phyloP scores from a whole-genome alignment of 2,888 invertebrate genomes.

The Eremobia ochroleuca region DNA sequence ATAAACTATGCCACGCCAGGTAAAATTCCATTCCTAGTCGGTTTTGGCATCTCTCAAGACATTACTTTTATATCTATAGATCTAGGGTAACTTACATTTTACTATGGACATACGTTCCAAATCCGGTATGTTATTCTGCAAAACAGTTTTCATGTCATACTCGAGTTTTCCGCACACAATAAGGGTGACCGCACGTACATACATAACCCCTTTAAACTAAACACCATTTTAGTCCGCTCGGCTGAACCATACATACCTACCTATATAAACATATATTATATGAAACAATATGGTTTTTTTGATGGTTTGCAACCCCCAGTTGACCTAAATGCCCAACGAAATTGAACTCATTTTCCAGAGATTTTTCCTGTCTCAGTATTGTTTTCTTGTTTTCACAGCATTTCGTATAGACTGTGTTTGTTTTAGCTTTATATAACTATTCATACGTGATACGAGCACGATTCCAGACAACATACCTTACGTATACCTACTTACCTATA shows the following conservation, averaged over 20 bases:
- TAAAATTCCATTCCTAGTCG: background rate
- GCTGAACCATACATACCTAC: constrained; percentile 33
- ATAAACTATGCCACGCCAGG: background rate
- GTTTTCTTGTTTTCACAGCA: constrained; percentile 50
- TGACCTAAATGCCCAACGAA: constrained; percentile 64
- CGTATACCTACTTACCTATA: background rate
- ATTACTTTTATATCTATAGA: background rate
- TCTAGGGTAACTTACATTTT: background rate
- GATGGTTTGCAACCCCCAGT: constrained; percentile 61
- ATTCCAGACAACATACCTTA: background rate
- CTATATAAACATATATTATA: constrained; percentile 43
- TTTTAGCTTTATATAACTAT: constrained; percentile 22
- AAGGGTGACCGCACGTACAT: constrained; percentile 37
- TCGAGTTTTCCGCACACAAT: constrained; percentile 33
- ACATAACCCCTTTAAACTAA: constrained; percentile 47
- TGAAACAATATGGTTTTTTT: constrained; percentile 60
- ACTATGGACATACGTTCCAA: background rate
- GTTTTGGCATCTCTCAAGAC: background rate
- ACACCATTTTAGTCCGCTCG: constrained; percentile 48
- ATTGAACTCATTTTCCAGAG: constrained; percentile 59
- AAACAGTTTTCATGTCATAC: constrained; percentile 27
- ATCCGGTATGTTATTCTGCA: constrained; percentile 13
- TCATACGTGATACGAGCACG: background rate
- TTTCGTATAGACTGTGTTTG: constrained; percentile 38
- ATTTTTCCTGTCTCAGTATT: constrained; percentile 61